phyloP scores from a whole-genome alignment of 2,797 vertebrate species.

The Neomorphus geoffroyi region DNA sequence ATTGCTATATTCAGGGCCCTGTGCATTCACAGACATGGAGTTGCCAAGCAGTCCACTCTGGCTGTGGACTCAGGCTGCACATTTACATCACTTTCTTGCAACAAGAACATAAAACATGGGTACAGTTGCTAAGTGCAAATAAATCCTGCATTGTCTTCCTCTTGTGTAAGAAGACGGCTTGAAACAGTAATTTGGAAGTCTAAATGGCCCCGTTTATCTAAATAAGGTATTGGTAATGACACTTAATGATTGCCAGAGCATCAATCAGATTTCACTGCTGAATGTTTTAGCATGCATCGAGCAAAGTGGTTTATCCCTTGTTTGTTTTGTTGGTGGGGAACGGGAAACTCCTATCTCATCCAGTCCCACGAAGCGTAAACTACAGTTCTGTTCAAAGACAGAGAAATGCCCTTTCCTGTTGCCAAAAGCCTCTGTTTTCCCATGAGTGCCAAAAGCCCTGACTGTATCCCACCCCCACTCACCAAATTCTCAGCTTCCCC shows the following conservation, averaged over 20 bases:
- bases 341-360: neutral
- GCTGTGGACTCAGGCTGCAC: neutral
- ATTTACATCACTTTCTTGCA: neutral
- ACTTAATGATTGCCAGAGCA: neutral
- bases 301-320: neutral
- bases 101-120: neutral
- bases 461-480: neutral
- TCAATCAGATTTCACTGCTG: neutral
- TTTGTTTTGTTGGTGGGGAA: neutral
- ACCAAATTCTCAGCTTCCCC: neutral
- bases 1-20: neutral
- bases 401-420: neutral
- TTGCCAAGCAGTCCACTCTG: neutral
- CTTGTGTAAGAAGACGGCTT: neutral
- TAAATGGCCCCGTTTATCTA: neutral
- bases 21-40: neutral
- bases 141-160: neutral
- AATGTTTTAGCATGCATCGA: neutral
- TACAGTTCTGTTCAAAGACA: neutral
- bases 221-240: neutral
- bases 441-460: neutral
- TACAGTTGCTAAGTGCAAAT: neutral
- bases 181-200: neutral
- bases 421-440: neutral
- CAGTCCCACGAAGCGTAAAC: neutral